These are phyloP conservation scores for Pachliopta kotzebuea DNA, from an alignment of 2,888 invertebrate species.

Conservation along the genomic window DNA sequence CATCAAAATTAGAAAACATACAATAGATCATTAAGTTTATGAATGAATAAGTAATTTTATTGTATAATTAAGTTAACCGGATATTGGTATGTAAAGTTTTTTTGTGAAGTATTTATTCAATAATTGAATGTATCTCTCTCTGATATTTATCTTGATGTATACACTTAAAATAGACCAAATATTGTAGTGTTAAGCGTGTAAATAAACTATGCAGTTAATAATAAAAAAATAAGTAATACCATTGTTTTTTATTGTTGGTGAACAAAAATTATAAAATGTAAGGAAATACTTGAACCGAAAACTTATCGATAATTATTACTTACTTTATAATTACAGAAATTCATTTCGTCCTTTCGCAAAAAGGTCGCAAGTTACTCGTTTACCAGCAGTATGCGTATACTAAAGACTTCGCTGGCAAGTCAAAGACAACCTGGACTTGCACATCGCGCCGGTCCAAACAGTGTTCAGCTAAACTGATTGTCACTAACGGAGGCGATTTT, in stretches of 20 bases:
- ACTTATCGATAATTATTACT: background rate
- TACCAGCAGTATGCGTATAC: slow-evolving; percentile 61
- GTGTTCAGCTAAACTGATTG: slow-evolving; percentile 56
- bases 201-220: background rate
- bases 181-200: background rate
- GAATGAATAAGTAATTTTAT: background rate
- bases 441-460: slow-evolving; percentile 63
- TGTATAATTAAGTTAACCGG: background rate
- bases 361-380: slow-evolving; percentile 56
- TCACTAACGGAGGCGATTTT: slow-evolving; percentile 49
- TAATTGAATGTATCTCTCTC: background rate
- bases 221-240: background rate
- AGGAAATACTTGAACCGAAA: background rate
- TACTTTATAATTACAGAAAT: slow-evolving; percentile 53
- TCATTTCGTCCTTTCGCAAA: slow-evolving; percentile 63
- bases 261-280: background rate
- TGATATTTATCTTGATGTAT: background rate
- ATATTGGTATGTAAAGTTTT: background rate
- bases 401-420: slow-evolving; percentile 51
- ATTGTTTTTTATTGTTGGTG: background rate
- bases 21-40: background rate
- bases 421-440: slow-evolving; percentile 55
- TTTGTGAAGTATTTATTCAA: background rate
- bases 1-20: slow-evolving; percentile 37
- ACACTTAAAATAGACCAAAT: background rate